Evolutionary conservation across 2,797 vertebrate species (phyloP), one percentile per base, ranked within the genome.

Genomic region (Tinamus major): DNA sequence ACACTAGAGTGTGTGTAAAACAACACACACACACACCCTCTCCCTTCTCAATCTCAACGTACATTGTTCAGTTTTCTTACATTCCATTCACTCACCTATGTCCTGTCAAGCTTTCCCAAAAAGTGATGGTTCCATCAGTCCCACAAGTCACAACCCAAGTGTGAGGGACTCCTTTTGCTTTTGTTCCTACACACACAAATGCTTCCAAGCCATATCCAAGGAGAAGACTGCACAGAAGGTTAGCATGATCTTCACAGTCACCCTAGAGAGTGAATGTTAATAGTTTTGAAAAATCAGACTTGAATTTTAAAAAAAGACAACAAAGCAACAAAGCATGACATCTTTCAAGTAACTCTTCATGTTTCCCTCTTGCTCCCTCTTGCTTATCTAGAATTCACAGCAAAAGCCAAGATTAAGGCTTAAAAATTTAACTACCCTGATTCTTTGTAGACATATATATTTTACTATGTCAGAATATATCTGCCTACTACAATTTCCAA

Each of bases 201-300:
- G 99, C 99, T 91, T 99, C 99, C 92, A 99, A 91, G 19, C 99
- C 99, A 78, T 99, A 99, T 11, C 99, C 99, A 82, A 99, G 98
- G 75, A 99, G 98, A 80, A 99, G 98, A 97, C 99, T 99, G 97
- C 99, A 99, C 44, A 99, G 97, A 79, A 99, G 98, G 58, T 98
- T 99, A 89, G 99, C 98, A 24, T 99, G 99, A 95, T 99, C 99
- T 97, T 99, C 99, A 96, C 99, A 99, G 95, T 99, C 99, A 26
- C 99, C 99, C 99, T 99, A 91, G 23, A 72, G 39, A 95, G 55
- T n/a, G 70, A 87, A 74, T 5, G 91, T 58, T 37, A 81, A n/a
- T 1, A 46, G 6, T 10, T 53, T 79, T 58, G 41, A 85, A 23
- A 55, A 49, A 85, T 46, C 17, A 75, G 33, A 19, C 24, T 65